Base-by-base conservation (phyloP, 2,888 invertebrate genomes). In the Trileptium ribeirensis region DNA sequence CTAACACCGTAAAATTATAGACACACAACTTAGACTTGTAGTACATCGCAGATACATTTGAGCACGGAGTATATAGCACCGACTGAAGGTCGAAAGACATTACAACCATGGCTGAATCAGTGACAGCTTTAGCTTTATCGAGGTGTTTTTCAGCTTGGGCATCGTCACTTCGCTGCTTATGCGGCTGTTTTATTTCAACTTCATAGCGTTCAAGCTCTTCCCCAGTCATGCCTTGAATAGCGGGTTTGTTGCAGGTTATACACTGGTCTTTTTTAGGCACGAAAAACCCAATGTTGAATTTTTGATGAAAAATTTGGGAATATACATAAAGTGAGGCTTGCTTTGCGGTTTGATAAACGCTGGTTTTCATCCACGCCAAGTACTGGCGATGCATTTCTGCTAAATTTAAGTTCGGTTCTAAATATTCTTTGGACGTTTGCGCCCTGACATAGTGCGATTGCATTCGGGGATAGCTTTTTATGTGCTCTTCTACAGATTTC, bases 251-350 rank as follows among this genome's bases (percentile, higher is more conserved):
- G 29, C 78, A 77, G 8, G 15, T 77, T 24, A 64, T 15, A 64
- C 78, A 77, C 78, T 77, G 78, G 78, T 77, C 78, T 77, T 77
- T 77, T 39, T 31, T 77, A 15, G 78, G 78, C 15, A 15, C 19
- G 38, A 15, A 77, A 34, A 77, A 77, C 64, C 78, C 78, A 29
- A 36, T 15, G 78, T 77, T 77, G 78, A 64, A 77, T 8, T 77
- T n/a, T 19, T 24, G 24, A 8, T 31, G 40, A 29, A 77, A 64
- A n/a, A 64, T 64, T n/a, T 64, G 64, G n/a, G n/a, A 64, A 64
- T 64, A 64, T n/a, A n/a, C n/a, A n/a, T n/a, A n/a, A n/a, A n/a
- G n/a, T n/a, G n/a, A n/a, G n/a, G n/a, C n/a, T n/a, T n/a, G n/a
- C n/a, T n/a, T n/a, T n/a, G n/a, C n/a, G n/a, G n/a, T n/a, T n/a